Percentiles rank a stretch among this genome's conserved stretches.
Conservation (phyloP, 2,113 vertebrate genomes). For the Colossoma macropomum region DNA sequence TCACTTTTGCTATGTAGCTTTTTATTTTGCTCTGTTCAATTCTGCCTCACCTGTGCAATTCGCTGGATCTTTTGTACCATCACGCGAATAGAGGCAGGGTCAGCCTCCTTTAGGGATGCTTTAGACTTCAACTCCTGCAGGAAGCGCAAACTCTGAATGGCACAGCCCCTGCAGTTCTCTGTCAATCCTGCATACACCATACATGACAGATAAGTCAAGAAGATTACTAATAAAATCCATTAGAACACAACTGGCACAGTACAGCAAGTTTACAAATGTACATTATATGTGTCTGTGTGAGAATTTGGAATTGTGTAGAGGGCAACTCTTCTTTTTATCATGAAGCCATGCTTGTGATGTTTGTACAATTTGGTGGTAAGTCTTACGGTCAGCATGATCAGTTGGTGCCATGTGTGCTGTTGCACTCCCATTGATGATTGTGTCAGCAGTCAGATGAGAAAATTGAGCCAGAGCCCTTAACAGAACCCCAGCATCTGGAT, state of each 20-base stretch:
- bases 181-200: slow-evolving; percentile 76
- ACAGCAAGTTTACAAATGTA: not conserved
- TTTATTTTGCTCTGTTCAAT: not conserved
- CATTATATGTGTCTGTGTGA: not conserved
- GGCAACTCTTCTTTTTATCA: not conserved
- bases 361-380: slow-evolving; percentile 9
- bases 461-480: slow-evolving; percentile 89
- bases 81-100: slow-evolving; percentile 71
- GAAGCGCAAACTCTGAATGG: slow-evolving; percentile 80
- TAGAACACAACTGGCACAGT: too few relatives aligned
- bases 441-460: slow-evolving; percentile 86
- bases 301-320: not conserved
- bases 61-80: slow-evolving; percentile 80
- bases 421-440: slow-evolving; percentile 88
- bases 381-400: slow-evolving; percentile 91
- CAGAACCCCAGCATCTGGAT: slow-evolving; percentile 84
- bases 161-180: slow-evolving; percentile 86
- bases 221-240: too few relatives aligned
- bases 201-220: too few relatives aligned
- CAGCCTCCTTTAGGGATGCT: slow-evolving; percentile 73
- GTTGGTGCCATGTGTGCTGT: slow-evolving; percentile 92
- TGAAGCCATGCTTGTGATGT: not conserved
- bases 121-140: slow-evolving; percentile 82
- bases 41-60: slow-evolving; percentile 83
- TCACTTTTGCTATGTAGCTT: not conserved